Evolutionary conservation across 2,797 vertebrate species (phyloP).

Genomic region (Oceanodroma leucorhoa): DNA sequence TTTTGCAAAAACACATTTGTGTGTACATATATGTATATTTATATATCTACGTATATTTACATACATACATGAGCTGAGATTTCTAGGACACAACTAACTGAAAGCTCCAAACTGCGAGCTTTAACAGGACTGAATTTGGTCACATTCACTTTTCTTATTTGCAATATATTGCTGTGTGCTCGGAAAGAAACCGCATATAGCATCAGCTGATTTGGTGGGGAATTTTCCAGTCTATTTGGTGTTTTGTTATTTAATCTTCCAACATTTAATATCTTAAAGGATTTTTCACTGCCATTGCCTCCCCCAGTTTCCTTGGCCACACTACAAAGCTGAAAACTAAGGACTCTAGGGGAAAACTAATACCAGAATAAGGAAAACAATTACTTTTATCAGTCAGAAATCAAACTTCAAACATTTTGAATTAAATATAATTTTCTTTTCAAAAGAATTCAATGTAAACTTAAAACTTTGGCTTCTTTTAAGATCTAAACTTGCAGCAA

Average conservation of each 20-base stretch:
- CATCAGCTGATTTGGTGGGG: no score
- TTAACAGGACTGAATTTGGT: not conserved
- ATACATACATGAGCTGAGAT: not conserved
- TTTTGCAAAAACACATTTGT: not conserved
- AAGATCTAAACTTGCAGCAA: not conserved
- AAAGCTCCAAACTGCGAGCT: not conserved
- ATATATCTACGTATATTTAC: not conserved
- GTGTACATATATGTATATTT: no score
- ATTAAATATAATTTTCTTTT: not conserved
- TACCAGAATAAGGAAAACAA: not conserved
- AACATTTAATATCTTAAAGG: not conserved
- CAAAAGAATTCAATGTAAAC: not conserved
- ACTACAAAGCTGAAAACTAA: not conserved
- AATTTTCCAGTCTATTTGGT: not conserved
- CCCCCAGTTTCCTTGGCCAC: not conserved
- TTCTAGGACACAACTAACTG: not conserved
- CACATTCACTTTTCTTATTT: no score
- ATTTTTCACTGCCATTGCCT: not conserved
- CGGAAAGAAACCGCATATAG: accelerated
- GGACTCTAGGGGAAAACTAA: not conserved
- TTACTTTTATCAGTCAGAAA: not conserved
- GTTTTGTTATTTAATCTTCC: not conserved
- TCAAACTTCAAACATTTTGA: not conserved
- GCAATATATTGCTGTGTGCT: not conserved
- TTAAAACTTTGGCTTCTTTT: not conserved